A percentile compares a stretch with the other conserved stretches of the same genome.
These are phyloP conservation scores for Dorcus parallelipipedus DNA, from an alignment of 2,888 invertebrate genomes.

Conservation along the genomic window DNA sequence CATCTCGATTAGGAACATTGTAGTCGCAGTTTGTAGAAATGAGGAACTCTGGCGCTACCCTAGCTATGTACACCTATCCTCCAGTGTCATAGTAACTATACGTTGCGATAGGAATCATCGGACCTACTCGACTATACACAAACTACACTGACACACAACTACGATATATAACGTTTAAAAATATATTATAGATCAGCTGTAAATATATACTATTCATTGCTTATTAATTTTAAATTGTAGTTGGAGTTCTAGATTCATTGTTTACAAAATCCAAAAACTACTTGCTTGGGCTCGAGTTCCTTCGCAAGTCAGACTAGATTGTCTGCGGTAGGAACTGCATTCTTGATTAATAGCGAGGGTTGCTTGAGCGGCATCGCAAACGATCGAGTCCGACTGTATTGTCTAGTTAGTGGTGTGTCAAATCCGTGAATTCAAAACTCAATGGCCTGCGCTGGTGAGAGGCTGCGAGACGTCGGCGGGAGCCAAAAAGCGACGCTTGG, in stretches of 20 bases:
- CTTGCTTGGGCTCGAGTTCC: slow-evolving; percentile 27
- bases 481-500: slow-evolving; percentile 56
- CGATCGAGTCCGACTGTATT: slow-evolving; percentile 3
- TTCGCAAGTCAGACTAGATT: slow-evolving; percentile 25
- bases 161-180: slow-evolving; percentile 45
- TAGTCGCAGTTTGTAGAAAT: slow-evolving; percentile 47
- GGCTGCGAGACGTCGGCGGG: slow-evolving; percentile 54
- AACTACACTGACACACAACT: slow-evolving; percentile 39
- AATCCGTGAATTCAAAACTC: slow-evolving; percentile 32
- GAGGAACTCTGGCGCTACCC: slow-evolving; percentile 46
- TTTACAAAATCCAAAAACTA: slow-evolving; percentile 22
- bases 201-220: slow-evolving; percentile 42
- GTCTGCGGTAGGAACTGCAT: slow-evolving; percentile 29
- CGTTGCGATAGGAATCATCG: slow-evolving; percentile 52
- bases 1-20: slow-evolving; percentile 50
- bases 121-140: slow-evolving; percentile 47
- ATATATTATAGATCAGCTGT: slow-evolving; percentile 45
- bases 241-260: slow-evolving; percentile 25
- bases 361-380: slow-evolving; percentile 3
- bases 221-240: slow-evolving; percentile 26
- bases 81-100: slow-evolving; percentile 49
- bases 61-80: slow-evolving; percentile 30
- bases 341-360: slow-evolving; percentile 1
- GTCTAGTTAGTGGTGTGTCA: slow-evolving; percentile 1
- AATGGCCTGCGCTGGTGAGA: slow-evolving; percentile 55